Evolutionary conservation across 2,113 vertebrate species (phyloP), one percentile per base, ranked within the genome.

Genomic region (Chloroceryle aenea): DNA sequence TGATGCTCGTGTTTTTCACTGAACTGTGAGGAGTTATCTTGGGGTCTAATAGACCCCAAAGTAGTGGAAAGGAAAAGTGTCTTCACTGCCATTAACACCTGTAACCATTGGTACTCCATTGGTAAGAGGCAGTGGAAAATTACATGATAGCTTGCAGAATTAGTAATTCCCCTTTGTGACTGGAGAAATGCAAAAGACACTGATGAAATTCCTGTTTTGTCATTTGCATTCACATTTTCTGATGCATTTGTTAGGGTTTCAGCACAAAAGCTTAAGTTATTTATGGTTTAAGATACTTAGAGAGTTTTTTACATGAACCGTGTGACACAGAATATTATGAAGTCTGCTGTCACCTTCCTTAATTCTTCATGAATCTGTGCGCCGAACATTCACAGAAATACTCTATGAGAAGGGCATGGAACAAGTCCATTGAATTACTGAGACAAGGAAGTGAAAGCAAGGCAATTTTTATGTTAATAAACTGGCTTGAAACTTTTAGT

Each of bases 11-110:
- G 42, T 71, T 85, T 91, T 87, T 82, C 38, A 45, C 42, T 81
- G 52, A 66, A 27, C 21, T 78, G 6, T 42, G 30, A 69, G 22
- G 38, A 64, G 19, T 53, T 62, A 10, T 34, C 75, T 26, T 56
- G 0, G 14, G n/a, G 16, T 22, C 27, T 68, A 53, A 45, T 6
- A 45, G 42, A 7, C 48, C 10, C 26, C 0, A 1, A 64, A 48
- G 6, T 4, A 47, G 22, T 43, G 50, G n/a, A 72, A 64, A 72
- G 22, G 19, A 75, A 26, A 63, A 38, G 3, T n/a, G 7, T 66
- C n/a, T 88, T 7, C 12, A 14, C 18, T 78, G 34, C 27, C 3
- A 5, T 45, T 63, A 48, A 15, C 18, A 11, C 10, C 50, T 53
- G 15, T 71, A 38, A 69, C 50, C 12, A 14, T 8, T 40, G 29